Conservation (phyloP, 2,888 invertebrate genomes). For the Polylopha cassiicola region DNA sequence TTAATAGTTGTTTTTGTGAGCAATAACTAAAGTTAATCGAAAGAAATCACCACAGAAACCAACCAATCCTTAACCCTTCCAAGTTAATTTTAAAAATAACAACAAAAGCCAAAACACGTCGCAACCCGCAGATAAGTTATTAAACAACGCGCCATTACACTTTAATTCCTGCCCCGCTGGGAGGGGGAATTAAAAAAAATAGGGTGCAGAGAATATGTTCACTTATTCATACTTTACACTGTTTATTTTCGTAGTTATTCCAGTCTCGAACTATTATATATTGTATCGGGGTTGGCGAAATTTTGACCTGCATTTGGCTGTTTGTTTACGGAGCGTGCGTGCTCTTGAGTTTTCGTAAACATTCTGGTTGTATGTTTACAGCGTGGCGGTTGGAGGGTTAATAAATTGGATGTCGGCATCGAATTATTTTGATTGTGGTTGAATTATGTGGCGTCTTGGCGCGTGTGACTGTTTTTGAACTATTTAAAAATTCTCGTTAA, state of each 20-base stretch:
- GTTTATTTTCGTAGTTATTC: conserved; percentile 59
- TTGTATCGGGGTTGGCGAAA: too few species aligned
- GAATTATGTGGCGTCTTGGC: conserved; percentile 15
- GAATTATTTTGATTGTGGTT: conserved; percentile 13
- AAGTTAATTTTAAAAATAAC: conserved; percentile 64
- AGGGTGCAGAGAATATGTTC: conserved; percentile 43
- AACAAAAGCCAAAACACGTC: conserved; percentile 64
- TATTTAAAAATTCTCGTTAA: conserved; percentile 25
- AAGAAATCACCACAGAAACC: background rate
- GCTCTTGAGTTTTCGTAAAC: conserved; percentile 53
- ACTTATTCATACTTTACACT: conserved; percentile 60
- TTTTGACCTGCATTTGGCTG: conserved; percentile 58
- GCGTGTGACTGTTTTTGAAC: conserved; percentile 29
- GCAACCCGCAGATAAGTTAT: conserved; percentile 71
- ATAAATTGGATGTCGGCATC: conserved; percentile 33
- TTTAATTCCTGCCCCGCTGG: conserved; percentile 70
- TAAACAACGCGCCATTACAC: conserved; percentile 74
- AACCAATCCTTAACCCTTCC: conserved; percentile 40
- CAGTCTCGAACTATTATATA: too few species aligned
- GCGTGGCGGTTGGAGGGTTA: conserved; percentile 45
- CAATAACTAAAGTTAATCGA: conserved; percentile 18
- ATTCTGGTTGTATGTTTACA: conserved; percentile 51
- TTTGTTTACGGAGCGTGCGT: conserved; percentile 68
- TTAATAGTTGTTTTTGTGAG: too few species aligned
- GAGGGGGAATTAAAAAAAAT: conserved; percentile 39